Evolutionary conservation across 2,113 vertebrate genomes (phyloP).

Genomic region (Isurus oxyrinchus): DNA sequence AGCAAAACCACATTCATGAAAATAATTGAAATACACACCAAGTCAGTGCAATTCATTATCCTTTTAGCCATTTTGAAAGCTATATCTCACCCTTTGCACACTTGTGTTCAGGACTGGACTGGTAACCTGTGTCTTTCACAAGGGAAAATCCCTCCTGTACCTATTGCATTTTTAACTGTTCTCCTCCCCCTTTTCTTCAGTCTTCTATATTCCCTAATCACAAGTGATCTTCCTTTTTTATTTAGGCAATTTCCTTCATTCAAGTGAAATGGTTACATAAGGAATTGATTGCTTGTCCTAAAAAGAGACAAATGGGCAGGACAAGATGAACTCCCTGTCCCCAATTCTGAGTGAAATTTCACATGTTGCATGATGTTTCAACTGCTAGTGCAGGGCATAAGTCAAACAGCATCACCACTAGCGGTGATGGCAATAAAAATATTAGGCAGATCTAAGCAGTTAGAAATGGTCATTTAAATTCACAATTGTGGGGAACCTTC

Average conservation of each 20-base stretch:
- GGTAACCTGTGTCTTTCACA: background rate
- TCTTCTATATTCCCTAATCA: background rate
- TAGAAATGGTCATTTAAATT: background rate
- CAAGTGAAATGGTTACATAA: background rate
- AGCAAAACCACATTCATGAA: background rate
- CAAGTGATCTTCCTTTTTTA: background rate
- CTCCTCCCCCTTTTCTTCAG: background rate
- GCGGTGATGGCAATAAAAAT: background rate
- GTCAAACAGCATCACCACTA: background rate
- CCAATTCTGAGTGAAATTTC: background rate
- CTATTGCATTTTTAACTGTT: background rate
- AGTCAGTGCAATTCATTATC: background rate
- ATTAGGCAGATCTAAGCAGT: background rate
- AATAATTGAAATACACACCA: background rate
- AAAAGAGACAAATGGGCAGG: background rate
- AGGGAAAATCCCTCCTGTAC: background rate
- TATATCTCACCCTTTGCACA: background rate
- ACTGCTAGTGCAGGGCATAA: background rate
- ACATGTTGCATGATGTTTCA: background rate
- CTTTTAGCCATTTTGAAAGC: background rate
- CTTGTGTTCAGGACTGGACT: background rate
- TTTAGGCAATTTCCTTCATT: background rate
- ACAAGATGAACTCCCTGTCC: background rate
- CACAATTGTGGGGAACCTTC: background rate
- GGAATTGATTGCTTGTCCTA: background rate